These are phyloP conservation scores for Lissocephala sabroskyi DNA, from an alignment of 2,888 invertebrate genomes.

Conservation along the genomic window DNA sequence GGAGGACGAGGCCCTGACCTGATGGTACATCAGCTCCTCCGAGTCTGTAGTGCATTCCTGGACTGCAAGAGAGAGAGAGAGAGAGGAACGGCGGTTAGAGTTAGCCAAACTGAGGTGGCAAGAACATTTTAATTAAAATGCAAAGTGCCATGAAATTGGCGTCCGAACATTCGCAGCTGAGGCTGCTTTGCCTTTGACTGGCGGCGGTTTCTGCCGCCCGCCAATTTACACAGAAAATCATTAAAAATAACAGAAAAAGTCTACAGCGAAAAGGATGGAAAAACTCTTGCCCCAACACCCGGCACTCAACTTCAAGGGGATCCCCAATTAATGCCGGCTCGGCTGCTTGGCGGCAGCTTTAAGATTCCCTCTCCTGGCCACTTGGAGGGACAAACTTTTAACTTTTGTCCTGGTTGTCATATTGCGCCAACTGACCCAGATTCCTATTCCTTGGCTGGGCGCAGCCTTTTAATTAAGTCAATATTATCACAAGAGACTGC, in stretches of 20 bases:
- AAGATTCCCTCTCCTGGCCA: too few relatives aligned
- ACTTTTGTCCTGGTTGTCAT: background rate
- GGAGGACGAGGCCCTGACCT: slow-evolving; percentile 76
- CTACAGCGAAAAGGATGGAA: slow-evolving; percentile 38
- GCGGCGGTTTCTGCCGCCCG: slow-evolving; percentile 22
- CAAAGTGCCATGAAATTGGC: slow-evolving; percentile 58
- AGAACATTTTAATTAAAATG: slow-evolving; percentile 53
- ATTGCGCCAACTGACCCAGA: slow-evolving; percentile 15
- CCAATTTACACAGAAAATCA: too few relatives aligned
- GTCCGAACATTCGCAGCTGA: slow-evolving; percentile 4
- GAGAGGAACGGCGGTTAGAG: too few relatives aligned
- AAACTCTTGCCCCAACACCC: too few relatives aligned
- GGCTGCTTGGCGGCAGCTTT: slow-evolving; percentile 19
- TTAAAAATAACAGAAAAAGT: slow-evolving; percentile 53
- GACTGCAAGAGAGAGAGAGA: too few relatives aligned
- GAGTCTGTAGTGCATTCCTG: slow-evolving; percentile 81
- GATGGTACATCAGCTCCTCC: slow-evolving; percentile 78
- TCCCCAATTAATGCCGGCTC: slow-evolving; percentile 58
- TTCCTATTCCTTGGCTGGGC: slow-evolving; percentile 28
- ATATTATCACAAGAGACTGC: slow-evolving; percentile 40
- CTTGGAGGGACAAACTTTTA: background rate
- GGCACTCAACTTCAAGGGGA: slow-evolving; percentile 37
- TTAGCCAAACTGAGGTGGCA: background rate
- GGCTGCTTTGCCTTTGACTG: slow-evolving; percentile 27
- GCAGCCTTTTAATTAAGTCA: slow-evolving; percentile 52